Base-by-base conservation (phyloP, 2,113 vertebrate species). In the Podocnemis expansa region DNA sequence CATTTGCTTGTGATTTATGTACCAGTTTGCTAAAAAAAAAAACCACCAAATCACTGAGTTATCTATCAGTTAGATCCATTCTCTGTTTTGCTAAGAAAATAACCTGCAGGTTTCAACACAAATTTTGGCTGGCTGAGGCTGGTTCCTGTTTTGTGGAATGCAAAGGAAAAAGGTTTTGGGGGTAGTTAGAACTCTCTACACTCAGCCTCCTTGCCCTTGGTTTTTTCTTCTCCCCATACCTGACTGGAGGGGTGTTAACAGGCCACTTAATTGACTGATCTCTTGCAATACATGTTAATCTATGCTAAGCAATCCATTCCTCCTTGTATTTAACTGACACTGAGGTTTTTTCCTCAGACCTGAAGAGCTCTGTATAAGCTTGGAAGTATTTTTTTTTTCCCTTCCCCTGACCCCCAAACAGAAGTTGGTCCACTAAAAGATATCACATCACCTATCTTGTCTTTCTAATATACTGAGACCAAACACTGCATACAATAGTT, bases 91-190 rank as follows among this genome's bases (percentile, higher is more conserved):
- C 7, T 8, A 76, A 76, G 21, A 14, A 43, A 3, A 0, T 52
- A 4, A 4, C 0, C 45, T 29, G 41, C n/a, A 79, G 12, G 19
- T 41, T 52, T 87, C 25, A 55, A 58, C 73, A 29, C 22, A 24
- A 76, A 24, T 27, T 22, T 76, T 76, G 78, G 88, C 13, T 79
- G 31, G 38, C 24, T 89, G 58, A 41, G 84, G 22, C 29, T 54
- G 81, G 80, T 76, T 80, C 45, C n/a, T 11, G 38, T 54, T 16
- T 38, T 9, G 67, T 27, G 41, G 73, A 89, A 21, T 58, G 2
- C 10, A 76, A 10, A 0, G 0, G 8, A n/a, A 9, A n/a, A 67
- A n/a, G 34, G 5, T 6, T 58, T 29, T 31, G 60, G 31, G 31
- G 58, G 13, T 16, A 34, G 31, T 63, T 63, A 63, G 34, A 34